Evolutionary conservation across 2,888 invertebrate species (phyloP), one percentile per base, ranked within the genome.

Genomic region (Boloria euphrosyne): DNA sequence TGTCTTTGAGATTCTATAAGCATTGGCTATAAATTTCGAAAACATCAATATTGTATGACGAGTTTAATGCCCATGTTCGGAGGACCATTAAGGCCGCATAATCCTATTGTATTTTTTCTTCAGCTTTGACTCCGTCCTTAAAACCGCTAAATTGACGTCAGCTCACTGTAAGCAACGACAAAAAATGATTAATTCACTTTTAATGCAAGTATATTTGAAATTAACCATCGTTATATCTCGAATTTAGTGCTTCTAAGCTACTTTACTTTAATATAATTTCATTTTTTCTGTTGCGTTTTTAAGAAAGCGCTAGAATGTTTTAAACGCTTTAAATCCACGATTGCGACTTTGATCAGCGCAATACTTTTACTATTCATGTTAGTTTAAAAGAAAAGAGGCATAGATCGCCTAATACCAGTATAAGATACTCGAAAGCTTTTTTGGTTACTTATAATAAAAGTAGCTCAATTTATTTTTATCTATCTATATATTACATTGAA

Each of bases 31-130:
- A 91, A 92, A 92, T 91, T 87, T 81, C 80, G 81, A 79, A 82
- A 81, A 87, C 90, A 90, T 91, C 89, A 90, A 91, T 91, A 90
- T 90, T 90, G 87, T 89, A 90, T 90, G 88, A 89, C 76, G 85
- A 87, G 86, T 88, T 90, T 87, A 91, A 92, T 91, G 91, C 90
- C 90, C 90, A 89, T 91, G 91, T 91, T 90, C 80, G 85, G 85
- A 70, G 78, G 84, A 80, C 90, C 91, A 91, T 90, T 91, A 89
- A 86, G 86, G 80, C 82, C 80, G 87, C 80, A 88, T 90, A 90
- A 91, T 87, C 78, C 90, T 83, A 90, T 91, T 91, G 90, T 91
- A 78, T 86, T 90, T 89, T 86, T 89, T 88, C 80, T 80, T 78
- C 67, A 72, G 74, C 82, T 84, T 83, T 85, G 80, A 84, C 78